A percentile compares a stretch with the other conserved stretches of the same genome.
Evolutionary conservation across 1,140 invertebrate genomes (phyloP).

Genomic region (Paraescarpia echinospica): DNA sequence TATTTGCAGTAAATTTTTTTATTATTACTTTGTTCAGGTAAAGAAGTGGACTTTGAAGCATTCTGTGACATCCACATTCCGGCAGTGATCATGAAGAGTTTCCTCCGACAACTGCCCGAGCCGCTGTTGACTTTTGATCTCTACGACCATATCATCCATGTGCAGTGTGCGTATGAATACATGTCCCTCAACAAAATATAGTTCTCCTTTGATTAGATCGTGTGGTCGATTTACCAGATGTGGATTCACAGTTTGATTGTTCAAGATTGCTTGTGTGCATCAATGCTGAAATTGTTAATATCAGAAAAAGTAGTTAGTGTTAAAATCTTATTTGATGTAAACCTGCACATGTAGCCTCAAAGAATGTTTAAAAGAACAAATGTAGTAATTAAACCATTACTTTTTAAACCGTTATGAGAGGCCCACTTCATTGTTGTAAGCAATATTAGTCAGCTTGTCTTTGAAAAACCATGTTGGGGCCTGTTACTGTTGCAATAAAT

Average conservation of each 20-base stretch:
- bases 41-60: constrained; percentile 70
- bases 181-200: neutral
- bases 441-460: too few relatives aligned
- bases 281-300: neutral
- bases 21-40: constrained; percentile 37
- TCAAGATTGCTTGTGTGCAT: neutral
- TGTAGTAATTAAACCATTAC: too few relatives aligned
- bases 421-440: too few relatives aligned
- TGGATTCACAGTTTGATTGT: neutral
- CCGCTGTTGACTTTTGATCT: constrained; percentile 92
- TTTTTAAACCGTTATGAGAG: too few relatives aligned
- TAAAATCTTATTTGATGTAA: too few relatives aligned
- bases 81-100: constrained; percentile 91
- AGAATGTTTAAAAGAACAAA: too few relatives aligned
- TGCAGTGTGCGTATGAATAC: constrained; percentile 72
- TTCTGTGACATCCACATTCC: constrained; percentile 83
- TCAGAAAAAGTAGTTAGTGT: neutral
- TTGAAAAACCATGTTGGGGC: too few relatives aligned
- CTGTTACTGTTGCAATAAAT: too few relatives aligned
- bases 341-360: too few relatives aligned
- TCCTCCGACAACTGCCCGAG: constrained; percentile 89
- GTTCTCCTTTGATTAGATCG: neutral
- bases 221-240: neutral
- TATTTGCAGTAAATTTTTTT: neutral
- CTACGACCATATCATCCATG: constrained; percentile 90